phyloP scores from a whole-genome alignment of 2,797 vertebrate genomes.

The Prionace glauca region DNA sequence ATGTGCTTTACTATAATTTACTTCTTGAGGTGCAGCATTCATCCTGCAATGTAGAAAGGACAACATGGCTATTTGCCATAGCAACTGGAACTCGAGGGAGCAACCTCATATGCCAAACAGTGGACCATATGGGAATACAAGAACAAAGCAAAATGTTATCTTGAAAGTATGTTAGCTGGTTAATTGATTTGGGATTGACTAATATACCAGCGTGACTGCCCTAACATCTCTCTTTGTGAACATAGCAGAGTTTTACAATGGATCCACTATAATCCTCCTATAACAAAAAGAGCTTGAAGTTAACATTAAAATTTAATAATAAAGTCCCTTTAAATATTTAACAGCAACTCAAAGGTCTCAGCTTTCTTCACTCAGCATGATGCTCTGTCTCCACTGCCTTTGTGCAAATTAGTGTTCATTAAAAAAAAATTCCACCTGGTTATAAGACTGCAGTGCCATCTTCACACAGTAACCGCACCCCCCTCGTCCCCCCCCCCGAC shows the following conservation, averaged over 20 bases:
- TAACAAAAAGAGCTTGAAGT: neutral
- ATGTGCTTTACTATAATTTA: slow-evolving; percentile 31
- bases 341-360: slow-evolving; percentile 31
- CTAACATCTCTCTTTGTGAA: slow-evolving; percentile 10
- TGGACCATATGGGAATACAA: slow-evolving; percentile 22
- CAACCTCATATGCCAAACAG: slow-evolving; percentile 21
- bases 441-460: neutral
- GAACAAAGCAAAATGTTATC: slow-evolving; percentile 35
- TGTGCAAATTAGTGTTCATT: slow-evolving; percentile 33
- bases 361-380: slow-evolving; percentile 23
- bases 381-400: slow-evolving; percentile 11
- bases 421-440: slow-evolving; percentile 30
- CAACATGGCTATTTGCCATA: slow-evolving; percentile 29
- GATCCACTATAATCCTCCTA: neutral
- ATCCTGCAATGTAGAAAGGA: slow-evolving; percentile 5
- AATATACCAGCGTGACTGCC: slow-evolving; percentile 30
- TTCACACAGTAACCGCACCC: neutral
- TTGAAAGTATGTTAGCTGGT: slow-evolving; percentile 19
- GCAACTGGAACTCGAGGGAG: slow-evolving; percentile 23
- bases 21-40: neutral
- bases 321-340: slow-evolving; percentile 34
- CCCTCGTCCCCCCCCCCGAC: neutral
- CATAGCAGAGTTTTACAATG: slow-evolving; percentile 7
- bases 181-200: slow-evolving; percentile 33
- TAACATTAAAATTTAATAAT: slow-evolving; percentile 33